Conservation (phyloP, 2,113 vertebrate species). For the Bujurquina vittata region DNA sequence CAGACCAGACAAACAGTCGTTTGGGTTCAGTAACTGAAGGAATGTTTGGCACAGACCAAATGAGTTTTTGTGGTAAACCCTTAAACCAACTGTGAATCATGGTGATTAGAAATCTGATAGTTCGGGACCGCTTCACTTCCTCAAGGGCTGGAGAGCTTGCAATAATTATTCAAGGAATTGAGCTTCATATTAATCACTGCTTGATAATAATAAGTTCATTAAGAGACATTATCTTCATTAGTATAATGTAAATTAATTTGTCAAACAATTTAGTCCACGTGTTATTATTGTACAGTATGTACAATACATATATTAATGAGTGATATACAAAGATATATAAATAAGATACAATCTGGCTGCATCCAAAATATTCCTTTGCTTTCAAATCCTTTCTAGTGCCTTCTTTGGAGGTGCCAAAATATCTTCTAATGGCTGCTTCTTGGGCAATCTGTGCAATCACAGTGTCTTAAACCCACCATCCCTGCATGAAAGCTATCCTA, state of each 20-base stretch:
- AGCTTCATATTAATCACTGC: not conserved
- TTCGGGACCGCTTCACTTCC: not conserved
- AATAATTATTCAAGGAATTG: not conserved
- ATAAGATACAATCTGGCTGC: not conserved
- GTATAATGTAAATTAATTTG: not conserved
- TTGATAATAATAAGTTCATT: not conserved
- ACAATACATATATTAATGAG: not conserved
- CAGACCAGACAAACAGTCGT: not conserved
- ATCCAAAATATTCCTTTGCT: constrained; percentile 8
- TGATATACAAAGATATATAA: not conserved
- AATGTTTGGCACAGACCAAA: not conserved
- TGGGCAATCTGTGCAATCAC: constrained; percentile 30
- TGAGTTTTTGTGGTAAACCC: not conserved
- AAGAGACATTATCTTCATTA: no score
- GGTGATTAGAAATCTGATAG: not conserved
- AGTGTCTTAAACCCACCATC: constrained; percentile 50
- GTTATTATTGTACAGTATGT: not conserved
- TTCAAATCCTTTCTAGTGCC: constrained; percentile 35
- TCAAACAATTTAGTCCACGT: not conserved
- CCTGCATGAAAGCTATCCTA: constrained; percentile 33
- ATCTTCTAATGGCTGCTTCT: constrained; percentile 42
- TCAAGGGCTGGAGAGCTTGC: not conserved
- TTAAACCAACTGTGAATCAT: not conserved
- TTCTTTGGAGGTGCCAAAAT: constrained; percentile 28
- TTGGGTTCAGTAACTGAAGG: not conserved